These are phyloP conservation scores for Sarcophaga variegata DNA, from an alignment of 2,888 invertebrate species.

Conservation along the genomic window DNA sequence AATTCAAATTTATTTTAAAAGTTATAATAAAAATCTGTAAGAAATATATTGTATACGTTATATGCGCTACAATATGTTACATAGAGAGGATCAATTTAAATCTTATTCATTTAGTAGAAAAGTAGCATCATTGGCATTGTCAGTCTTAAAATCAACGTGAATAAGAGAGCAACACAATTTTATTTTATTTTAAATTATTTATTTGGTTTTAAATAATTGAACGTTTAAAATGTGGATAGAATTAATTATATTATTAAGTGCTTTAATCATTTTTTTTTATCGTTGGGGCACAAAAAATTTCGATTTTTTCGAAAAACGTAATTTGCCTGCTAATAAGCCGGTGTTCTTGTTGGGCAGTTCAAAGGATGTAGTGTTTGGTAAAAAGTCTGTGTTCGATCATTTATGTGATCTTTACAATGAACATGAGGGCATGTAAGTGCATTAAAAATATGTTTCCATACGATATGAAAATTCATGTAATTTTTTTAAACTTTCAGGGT, in stretches of 20 bases:
- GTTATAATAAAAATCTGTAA: no score
- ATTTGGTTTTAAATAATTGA: background rate
- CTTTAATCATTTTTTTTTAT: slow-evolving; percentile 59
- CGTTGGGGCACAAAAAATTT: slow-evolving; percentile 69
- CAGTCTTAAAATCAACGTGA: slow-evolving; percentile 10
- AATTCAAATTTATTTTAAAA: no score
- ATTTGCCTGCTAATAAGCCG: slow-evolving; percentile 66
- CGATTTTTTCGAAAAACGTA: slow-evolving; percentile 70
- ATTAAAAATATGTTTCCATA: no score
- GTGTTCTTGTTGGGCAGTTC: slow-evolving; percentile 67
- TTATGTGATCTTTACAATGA: slow-evolving; percentile 70
- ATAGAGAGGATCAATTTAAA: no score
- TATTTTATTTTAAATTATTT: background rate
- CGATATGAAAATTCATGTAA: no score
- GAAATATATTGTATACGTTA: no score
- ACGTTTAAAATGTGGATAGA: slow-evolving; percentile 52
- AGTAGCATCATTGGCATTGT: background rate
- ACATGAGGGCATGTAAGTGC: slow-evolving; percentile 80
- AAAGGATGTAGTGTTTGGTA: slow-evolving; percentile 69
- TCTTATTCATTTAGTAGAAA: no score
- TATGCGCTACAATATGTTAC: no score
- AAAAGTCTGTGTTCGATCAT: slow-evolving; percentile 81
- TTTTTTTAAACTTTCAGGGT: slow-evolving; percentile 75
- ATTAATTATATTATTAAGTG: slow-evolving; percentile 21
- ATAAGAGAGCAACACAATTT: background rate